phyloP scores from a whole-genome alignment of 2,113 vertebrate genomes.

The Hystrix cristata region DNA sequence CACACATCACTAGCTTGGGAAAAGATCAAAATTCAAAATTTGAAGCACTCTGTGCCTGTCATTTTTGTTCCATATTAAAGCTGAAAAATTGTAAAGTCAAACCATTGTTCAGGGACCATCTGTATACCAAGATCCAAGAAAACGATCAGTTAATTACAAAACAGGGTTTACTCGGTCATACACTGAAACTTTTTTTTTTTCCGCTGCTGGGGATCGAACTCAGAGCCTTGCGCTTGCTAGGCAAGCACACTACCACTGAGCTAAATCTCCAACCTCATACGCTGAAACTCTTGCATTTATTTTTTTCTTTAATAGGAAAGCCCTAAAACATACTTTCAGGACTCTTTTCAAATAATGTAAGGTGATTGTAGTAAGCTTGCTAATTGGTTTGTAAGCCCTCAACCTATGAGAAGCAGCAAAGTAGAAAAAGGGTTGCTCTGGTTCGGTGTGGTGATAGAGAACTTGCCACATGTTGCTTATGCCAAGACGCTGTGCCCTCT shows the following conservation, averaged over 20 bases:
- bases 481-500: neutral
- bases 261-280: too few relatives aligned
- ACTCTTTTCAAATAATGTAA: neutral
- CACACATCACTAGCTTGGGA: neutral
- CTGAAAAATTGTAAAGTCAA: neutral
- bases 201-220: too few relatives aligned
- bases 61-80: neutral
- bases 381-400: neutral
- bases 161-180: neutral
- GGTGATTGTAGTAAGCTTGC: neutral
- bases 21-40: neutral
- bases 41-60: neutral
- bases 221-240: too few relatives aligned
- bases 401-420: neutral
- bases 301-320: neutral
- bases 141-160: neutral
- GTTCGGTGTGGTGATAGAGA: neutral
- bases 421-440: neutral
- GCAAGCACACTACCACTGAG: too few relatives aligned
- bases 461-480: neutral
- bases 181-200: neutral
- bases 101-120: neutral
- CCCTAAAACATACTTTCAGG: neutral
- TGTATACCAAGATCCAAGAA: neutral
- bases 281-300: neutral